Percentiles rank a stretch among this genome's conserved stretches.
phyloP scores from a whole-genome alignment of 2,888 invertebrate genomes.

The Diaphora mendica region DNA sequence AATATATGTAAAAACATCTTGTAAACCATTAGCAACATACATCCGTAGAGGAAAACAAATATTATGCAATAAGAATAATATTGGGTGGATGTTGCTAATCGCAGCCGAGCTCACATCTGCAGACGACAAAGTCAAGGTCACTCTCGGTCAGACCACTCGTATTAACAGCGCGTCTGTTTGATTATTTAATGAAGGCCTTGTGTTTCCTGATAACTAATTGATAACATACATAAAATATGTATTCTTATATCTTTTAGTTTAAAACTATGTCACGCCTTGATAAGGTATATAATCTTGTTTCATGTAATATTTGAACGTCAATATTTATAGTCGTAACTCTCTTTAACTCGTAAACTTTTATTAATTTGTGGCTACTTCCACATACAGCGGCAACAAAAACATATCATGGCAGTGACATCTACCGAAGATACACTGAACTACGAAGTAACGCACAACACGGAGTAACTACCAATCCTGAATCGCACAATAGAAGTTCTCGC shows the following conservation, averaged over 20 bases:
- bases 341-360: no score
- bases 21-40: no score
- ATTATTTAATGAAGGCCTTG: not conserved
- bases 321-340: not conserved
- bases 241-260: not conserved
- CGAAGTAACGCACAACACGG: no score
- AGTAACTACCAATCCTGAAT: no score
- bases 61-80: not conserved
- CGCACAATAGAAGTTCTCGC: no score
- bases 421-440: no score
- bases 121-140: not conserved
- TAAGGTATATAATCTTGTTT: not conserved
- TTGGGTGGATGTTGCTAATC: not conserved
- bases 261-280: not conserved
- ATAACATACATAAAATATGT: not conserved
- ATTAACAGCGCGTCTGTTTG: not conserved
- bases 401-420: no score
- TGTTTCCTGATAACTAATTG: not conserved
- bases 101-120: not conserved
- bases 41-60: not conserved
- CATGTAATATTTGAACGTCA: not conserved
- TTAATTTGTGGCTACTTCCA: no score
- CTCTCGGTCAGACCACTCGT: not conserved
- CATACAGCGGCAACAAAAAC: no score
- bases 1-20: no score